Base-by-base conservation (phyloP, 2,888 invertebrate species). In the Tetheella fluctuosa region DNA sequence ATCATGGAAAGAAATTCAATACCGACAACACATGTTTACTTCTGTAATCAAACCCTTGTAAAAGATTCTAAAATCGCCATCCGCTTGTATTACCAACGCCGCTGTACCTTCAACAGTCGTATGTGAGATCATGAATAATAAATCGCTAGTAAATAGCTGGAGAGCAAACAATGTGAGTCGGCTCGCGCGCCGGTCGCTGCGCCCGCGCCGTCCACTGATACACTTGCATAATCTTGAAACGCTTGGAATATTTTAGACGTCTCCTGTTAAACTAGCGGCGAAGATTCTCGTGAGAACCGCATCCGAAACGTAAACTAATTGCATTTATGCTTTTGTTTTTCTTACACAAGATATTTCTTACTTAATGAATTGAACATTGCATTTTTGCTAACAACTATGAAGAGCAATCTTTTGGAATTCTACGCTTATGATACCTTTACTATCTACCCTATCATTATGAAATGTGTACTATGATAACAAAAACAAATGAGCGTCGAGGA, bases 121-220 rank as follows among this genome's bases (percentile, higher is more conserved):
- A 30, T 42, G 52, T 23, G 52, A 34, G 20, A 13, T 13, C 59
- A 60, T 63, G 60, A 60, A 63, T 63, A 63, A 60, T 59, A 52
- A 52, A 59, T 52, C 52, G 58, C 54, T 28, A 53, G 54, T 52
- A 59, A 59, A 61, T 48, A 59, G 55, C 12, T 28, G 30, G 55
- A 23, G 25, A 54, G 23, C 54, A 52, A 54, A 56, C 58, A 59
- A 59, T 57, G 54, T 20, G 48, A 5, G 1, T 37, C 10, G 2
- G 13, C 34, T 13, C n/a, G 30, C 20, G 55, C 55, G 0, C 13
- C 17, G 34, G 8, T 1, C 6, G 34, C 34, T 13, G 13, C 34
- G 34, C 34, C 34, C 34, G 25, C 28, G 28, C 2, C 28, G 12
- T 48, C 48, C 48, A 20, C 48, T 48, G 48, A 48, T 48, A 48